Evolutionary conservation across 1,140 invertebrate genomes (phyloP).

Genomic region (Harpegnathos saltator): DNA sequence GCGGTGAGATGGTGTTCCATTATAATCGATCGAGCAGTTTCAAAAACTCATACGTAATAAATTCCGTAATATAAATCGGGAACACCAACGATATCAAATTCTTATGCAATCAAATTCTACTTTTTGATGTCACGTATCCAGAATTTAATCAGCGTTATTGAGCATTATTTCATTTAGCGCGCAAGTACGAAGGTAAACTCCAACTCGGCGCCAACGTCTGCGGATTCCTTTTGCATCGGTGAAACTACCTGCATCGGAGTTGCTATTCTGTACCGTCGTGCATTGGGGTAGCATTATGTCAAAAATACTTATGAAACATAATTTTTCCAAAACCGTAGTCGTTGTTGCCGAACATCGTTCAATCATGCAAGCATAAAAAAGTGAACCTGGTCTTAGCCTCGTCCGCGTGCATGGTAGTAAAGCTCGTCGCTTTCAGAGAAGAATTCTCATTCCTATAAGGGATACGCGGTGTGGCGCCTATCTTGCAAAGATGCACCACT

Average conservation of each 20-base stretch:
- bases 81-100: slow-evolving; percentile 32
- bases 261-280: no score
- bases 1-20: slow-evolving; percentile 1
- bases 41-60: slow-evolving; percentile 23
- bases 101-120: slow-evolving; percentile 9
- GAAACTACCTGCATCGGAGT: background rate
- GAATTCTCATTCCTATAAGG: no score
- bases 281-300: background rate
- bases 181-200: slow-evolving; percentile 24
- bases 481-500: no score
- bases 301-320: background rate
- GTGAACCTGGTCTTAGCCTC: background rate
- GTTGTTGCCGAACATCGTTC: slow-evolving; percentile 17
- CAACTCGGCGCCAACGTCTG: slow-evolving; percentile 19
- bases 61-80: slow-evolving; percentile 3
- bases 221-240: slow-evolving; percentile 11
- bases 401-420: background rate
- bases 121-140: background rate
- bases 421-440: background rate
- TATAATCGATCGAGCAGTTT: slow-evolving; percentile 6
- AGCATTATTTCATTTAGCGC: slow-evolving; percentile 17
- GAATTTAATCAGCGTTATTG: slow-evolving; percentile 46
- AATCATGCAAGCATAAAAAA: background rate
- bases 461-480: no score
- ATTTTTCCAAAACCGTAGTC: background rate